Percentiles rank a stretch among this genome's conserved stretches.
phyloP scores from a whole-genome alignment of 2,113 vertebrate species.

The Scolopax mira region DNA sequence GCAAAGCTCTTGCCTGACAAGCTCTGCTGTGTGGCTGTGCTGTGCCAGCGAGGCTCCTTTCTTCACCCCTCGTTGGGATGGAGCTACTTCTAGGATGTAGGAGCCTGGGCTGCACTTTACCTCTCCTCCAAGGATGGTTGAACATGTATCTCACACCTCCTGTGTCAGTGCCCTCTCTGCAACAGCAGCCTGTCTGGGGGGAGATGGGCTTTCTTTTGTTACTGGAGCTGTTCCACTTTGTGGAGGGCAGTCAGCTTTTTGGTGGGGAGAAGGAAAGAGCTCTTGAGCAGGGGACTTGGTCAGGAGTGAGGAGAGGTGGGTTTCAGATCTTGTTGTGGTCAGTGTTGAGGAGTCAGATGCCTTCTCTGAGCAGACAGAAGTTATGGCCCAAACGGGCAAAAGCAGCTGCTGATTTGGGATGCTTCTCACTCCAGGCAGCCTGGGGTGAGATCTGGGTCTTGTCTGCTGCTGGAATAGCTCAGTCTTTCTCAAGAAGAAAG shows the following conservation, averaged over 20 bases:
- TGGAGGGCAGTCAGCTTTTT: not conserved
- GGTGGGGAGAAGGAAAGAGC: not conserved
- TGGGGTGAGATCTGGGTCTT: not conserved
- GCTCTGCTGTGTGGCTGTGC: not conserved
- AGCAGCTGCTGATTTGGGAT: not conserved
- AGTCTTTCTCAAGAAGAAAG: not conserved
- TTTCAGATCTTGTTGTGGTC: not conserved
- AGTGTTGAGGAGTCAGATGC: not conserved
- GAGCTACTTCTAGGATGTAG: not conserved
- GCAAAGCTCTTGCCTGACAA: not conserved
- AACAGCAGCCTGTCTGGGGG: not conserved
- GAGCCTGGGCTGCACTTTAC: not conserved
- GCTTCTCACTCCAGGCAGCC: not conserved
- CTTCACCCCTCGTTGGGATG: not conserved
- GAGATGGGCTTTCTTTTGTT: not conserved
- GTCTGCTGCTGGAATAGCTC: not conserved
- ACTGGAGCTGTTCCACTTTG: not conserved
- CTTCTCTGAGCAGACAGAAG: not conserved
- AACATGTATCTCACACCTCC: accelerated
- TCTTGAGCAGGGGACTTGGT: not conserved
- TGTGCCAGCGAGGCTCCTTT: not conserved
- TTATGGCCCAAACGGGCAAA: not conserved
- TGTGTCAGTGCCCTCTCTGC: not conserved
- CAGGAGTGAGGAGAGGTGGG: not conserved
- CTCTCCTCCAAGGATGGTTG: not conserved